Evolutionary conservation across 2,888 invertebrate species (phyloP).

Genomic region (Chymomyza fuscimana): DNA sequence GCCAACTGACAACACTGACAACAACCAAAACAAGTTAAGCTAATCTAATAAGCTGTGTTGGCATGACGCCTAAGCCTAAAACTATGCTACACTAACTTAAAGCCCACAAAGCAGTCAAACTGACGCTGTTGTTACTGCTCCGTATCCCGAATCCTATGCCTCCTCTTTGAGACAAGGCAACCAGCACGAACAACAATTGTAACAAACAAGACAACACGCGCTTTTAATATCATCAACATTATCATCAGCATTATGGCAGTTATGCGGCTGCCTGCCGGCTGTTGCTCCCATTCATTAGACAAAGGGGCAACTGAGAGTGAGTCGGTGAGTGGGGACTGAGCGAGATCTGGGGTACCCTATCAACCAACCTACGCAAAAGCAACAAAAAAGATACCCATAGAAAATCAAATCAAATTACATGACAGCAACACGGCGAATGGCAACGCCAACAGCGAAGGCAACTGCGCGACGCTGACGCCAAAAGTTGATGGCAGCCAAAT

Average conservation of each 20-base stretch:
- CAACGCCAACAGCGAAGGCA: not conserved
- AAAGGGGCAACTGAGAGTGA: not conserved
- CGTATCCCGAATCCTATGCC: no score
- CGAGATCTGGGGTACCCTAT: not conserved
- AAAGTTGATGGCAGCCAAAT: constrained; percentile 24
- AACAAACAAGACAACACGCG: constrained; percentile 53
- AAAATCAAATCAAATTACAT: constrained; percentile 71
- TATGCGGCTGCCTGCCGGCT: constrained; percentile 60
- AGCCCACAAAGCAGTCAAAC: not conserved
- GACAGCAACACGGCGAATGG: constrained; percentile 29
- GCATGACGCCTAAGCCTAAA: not conserved
- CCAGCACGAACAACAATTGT: not conserved
- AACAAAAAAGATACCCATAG: constrained; percentile 32
- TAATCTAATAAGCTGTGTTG: not conserved
- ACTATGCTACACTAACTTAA: not conserved
- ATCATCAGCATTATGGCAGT: constrained; percentile 73
- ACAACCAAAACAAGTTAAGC: not conserved
- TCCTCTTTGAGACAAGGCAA: no score
- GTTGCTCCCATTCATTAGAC: constrained; percentile 68
- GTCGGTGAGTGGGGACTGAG: not conserved
- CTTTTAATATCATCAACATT: constrained; percentile 72
- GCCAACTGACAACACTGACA: no score
- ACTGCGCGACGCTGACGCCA: constrained; percentile 3
- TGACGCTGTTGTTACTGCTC: not conserved
- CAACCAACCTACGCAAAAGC: constrained; percentile 17